Percentiles rank a stretch among this genome's conserved stretches.
phyloP scores from a whole-genome alignment of 2,113 vertebrate genomes.

The Empidonax alnorum region DNA sequence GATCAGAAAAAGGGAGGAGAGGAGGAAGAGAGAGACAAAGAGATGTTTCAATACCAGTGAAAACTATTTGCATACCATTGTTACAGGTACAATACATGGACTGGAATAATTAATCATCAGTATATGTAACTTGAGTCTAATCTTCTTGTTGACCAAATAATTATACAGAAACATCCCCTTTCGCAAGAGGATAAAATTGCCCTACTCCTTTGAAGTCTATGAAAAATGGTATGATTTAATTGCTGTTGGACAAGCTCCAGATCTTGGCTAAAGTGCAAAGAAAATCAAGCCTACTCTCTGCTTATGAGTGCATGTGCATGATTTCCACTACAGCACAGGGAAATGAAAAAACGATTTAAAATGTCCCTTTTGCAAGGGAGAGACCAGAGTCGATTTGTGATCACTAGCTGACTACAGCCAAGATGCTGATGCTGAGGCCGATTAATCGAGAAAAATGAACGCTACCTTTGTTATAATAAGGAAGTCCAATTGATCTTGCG shows the following conservation, averaged over 20 bases:
- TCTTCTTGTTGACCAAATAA: background rate
- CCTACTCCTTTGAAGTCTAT: background rate
- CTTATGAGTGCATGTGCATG: background rate
- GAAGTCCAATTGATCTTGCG: background rate
- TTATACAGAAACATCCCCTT: background rate
- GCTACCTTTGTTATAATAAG: background rate
- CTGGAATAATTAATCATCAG: background rate
- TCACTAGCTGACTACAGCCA: background rate
- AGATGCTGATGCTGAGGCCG: background rate
- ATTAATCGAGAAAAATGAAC: constrained; percentile 38
- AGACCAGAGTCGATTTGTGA: background rate
- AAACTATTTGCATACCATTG: background rate
- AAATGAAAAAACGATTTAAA: constrained; percentile 22
- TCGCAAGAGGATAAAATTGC: background rate
- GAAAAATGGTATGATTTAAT: constrained; percentile 10
- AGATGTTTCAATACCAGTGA: background rate
- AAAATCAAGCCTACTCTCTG: constrained; percentile 2
- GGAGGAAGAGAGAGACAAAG: background rate
- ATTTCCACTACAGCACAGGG: background rate
- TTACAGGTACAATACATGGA: background rate
- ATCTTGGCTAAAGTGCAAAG: background rate
- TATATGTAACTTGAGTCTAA: background rate
- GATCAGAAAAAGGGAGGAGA: background rate
- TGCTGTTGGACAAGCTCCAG: constrained; percentile 13
- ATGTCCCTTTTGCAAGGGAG: background rate